Conservation (phyloP, 2,113 vertebrate species). For the Pelecanus crispus region DNA sequence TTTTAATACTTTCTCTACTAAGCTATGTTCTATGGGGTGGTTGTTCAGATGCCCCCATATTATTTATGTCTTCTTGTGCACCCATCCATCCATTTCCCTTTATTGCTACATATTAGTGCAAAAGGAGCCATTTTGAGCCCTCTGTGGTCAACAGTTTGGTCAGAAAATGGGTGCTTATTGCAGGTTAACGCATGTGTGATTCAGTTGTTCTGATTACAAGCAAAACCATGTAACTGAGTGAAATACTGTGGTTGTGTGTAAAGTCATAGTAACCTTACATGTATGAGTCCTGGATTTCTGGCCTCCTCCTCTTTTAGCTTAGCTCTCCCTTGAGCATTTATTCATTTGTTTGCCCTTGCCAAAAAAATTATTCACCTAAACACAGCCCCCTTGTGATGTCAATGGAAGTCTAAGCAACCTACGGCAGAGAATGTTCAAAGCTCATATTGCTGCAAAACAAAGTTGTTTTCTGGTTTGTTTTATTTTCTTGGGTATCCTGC, state of each 20-base stretch:
- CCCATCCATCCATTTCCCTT: neutral
- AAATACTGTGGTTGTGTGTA: neutral
- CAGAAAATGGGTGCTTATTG: neutral
- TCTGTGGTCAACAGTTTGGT: neutral
- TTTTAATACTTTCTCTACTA: neutral
- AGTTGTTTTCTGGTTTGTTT: constrained; percentile 16
- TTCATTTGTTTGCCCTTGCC: constrained; percentile 62
- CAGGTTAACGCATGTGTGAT: neutral
- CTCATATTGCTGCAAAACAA: constrained; percentile 21
- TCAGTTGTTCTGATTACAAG: neutral
- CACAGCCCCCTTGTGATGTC: constrained; percentile 22
- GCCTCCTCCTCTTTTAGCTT: neutral
- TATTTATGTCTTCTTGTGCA: neutral
- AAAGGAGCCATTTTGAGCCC: neutral
- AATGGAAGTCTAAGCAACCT: constrained; percentile 57
- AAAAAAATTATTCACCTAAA: constrained; percentile 59
- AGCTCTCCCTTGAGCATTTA: constrained; percentile 54
- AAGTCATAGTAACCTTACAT: constrained; percentile 8
- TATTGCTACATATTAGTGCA: neutral
- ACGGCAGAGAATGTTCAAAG: constrained; percentile 48
- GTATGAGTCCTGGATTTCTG: neutral
- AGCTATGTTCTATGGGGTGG: neutral
- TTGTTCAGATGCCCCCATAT: neutral
- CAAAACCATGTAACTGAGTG: neutral
- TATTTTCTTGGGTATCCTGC: constrained; percentile 8